Evolutionary conservation across 2,113 vertebrate species (phyloP).

Genomic region (Genyomyrus donnyi): DNA sequence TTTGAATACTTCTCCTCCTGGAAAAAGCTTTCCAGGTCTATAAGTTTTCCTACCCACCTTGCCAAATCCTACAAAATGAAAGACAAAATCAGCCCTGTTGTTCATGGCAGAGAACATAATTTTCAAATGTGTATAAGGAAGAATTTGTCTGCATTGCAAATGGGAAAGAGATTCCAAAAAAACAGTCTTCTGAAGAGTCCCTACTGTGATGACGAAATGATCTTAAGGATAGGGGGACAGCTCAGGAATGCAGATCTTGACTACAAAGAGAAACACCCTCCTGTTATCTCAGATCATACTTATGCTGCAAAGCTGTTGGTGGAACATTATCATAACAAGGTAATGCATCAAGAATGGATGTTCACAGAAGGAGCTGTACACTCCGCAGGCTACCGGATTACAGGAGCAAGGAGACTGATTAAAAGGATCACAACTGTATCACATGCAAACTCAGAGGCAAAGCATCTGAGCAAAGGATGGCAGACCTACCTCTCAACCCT

Average conservation of each 20-base stretch:
- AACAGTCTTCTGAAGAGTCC: not conserved
- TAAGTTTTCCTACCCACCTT: not conserved
- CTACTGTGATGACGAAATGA: not conserved
- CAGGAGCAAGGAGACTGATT: not conserved
- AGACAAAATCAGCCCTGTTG: not conserved
- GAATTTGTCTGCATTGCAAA: not conserved
- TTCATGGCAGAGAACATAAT: not conserved
- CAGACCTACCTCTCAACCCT: not conserved
- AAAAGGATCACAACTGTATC: not conserved
- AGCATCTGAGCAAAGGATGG: not conserved
- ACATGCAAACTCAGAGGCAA: not conserved
- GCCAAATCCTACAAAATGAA: not conserved
- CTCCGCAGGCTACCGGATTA: not conserved
- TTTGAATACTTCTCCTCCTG: not conserved
- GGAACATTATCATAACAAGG: not conserved
- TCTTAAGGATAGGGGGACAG: not conserved
- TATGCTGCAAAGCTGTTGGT: not conserved
- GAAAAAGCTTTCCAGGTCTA: not conserved
- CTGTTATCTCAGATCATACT: not conserved
- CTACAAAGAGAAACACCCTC: not conserved
- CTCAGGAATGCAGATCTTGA: not conserved
- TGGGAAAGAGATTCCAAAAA: not conserved
- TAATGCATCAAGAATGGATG: not conserved
- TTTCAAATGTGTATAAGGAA: not conserved
- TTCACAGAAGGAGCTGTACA: not conserved